Conservation (phyloP, 2,797 vertebrate species). For the Ammospiza maritima region DNA sequence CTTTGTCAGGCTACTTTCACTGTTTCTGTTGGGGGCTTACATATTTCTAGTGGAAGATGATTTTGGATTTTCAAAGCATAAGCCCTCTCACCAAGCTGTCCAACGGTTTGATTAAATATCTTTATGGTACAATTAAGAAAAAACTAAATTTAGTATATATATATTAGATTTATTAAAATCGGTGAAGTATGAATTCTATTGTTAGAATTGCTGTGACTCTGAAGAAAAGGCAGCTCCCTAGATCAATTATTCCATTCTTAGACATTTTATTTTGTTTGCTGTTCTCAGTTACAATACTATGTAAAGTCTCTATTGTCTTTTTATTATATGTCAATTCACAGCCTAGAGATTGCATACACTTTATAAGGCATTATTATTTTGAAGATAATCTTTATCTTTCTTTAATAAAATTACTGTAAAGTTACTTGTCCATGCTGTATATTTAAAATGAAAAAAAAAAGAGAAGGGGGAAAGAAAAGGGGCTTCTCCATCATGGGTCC, state of each 20-base stretch:
- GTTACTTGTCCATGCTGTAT: neutral
- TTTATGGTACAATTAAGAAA: neutral
- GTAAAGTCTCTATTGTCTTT: neutral
- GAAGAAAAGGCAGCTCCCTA: neutral
- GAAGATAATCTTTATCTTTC: conserved; percentile 1
- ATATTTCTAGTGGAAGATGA: neutral
- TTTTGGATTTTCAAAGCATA: neutral
- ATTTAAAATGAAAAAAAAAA: neutral
- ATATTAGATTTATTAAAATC: neutral
- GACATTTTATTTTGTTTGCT: conserved; percentile 1
- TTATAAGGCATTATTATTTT: conserved; percentile 16
- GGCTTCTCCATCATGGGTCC: neutral
- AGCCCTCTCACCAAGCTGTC: neutral
- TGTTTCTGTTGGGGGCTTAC: neutral
- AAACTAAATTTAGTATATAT: neutral
- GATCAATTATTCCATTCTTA: neutral
- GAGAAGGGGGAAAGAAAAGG: accelerated
- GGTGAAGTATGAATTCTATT: neutral
- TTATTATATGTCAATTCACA: conserved; percentile 6
- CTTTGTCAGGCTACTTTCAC: neutral
- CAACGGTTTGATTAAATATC: neutral
- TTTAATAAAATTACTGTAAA: neutral
- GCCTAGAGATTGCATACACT: neutral
- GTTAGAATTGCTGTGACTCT: neutral
- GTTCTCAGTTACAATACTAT: neutral